A percentile compares a stretch with the other conserved stretches of the same genome.
Conservation (phyloP, 2,797 vertebrate species). For the Avahi laniger region DNA sequence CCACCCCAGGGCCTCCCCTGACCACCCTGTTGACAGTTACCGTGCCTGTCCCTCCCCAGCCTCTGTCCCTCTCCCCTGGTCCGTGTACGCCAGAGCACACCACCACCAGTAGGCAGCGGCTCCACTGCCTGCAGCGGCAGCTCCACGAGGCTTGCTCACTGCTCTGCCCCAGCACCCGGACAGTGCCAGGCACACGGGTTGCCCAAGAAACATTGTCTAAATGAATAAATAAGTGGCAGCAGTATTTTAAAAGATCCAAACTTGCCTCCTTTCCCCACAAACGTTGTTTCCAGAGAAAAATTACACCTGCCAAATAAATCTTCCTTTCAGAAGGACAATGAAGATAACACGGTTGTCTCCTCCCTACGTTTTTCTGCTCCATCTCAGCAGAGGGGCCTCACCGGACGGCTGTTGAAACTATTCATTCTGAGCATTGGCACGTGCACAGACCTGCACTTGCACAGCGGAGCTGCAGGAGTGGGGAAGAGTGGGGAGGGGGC, state of each 20-base stretch:
- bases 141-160: not conserved
- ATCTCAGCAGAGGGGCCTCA: not conserved
- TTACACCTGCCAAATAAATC: not conserved
- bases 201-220: not conserved
- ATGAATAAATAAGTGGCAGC: not conserved
- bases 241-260: not conserved
- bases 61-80: not conserved
- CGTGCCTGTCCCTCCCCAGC: fast-evolving
- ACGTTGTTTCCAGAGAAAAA: conserved; percentile 24
- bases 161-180: not conserved
- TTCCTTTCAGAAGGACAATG: not conserved
- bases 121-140: not conserved
- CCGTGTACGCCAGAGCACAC: not conserved
- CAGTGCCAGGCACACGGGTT: not conserved
- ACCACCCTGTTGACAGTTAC: not conserved
- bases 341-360: not conserved
- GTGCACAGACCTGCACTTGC: not conserved
- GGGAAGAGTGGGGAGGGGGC: too few species aligned
- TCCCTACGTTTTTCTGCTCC: not conserved
- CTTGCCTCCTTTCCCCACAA: not conserved
- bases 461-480: not conserved
- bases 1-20: not conserved
- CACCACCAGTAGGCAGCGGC: not conserved
- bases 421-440: not conserved
- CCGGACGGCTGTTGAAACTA: not conserved